A percentile compares a stretch with the other conserved stretches of the same genome.
phyloP scores from a whole-genome alignment of 2,113 vertebrate species.

The Ciconia boyciana region DNA sequence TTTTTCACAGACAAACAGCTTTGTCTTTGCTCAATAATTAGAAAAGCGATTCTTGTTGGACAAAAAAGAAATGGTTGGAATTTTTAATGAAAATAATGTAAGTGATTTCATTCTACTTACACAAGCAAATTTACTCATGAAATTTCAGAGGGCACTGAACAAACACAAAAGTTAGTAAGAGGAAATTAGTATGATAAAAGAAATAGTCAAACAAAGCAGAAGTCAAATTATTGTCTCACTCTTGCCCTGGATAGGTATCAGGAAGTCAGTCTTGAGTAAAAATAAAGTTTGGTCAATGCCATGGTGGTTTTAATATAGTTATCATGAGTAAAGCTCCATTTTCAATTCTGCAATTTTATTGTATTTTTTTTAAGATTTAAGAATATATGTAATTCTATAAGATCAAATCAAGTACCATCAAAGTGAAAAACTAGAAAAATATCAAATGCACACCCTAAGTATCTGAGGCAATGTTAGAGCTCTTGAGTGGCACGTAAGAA shows the following conservation, averaged over 20 bases:
- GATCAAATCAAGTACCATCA: not conserved
- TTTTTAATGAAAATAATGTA: not conserved
- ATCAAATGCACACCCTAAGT: not conserved
- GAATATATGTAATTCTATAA: not conserved
- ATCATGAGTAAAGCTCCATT: not conserved
- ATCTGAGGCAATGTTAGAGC: not conserved
- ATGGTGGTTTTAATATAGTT: not conserved
- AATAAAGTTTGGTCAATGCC: not conserved
- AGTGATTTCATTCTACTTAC: slow-evolving; percentile 17
- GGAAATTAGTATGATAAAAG: slow-evolving; percentile 16
- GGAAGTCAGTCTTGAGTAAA: not conserved
- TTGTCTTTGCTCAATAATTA: not conserved
- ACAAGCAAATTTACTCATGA: slow-evolving; percentile 4
- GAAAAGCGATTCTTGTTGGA: not conserved
- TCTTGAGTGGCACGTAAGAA: not conserved
- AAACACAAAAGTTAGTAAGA: slow-evolving; percentile 20
- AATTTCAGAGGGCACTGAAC: slow-evolving; percentile 5
- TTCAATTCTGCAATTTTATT: not conserved
- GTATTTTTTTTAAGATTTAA: not conserved
- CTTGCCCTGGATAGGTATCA: not conserved
- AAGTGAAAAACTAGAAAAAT: not conserved
- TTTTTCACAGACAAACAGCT: not conserved
- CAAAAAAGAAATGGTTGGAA: not conserved
- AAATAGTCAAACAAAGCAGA: not conserved
- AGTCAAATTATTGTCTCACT: not conserved